A percentile compares a stretch with the other conserved stretches of the same genome.
phyloP scores from a whole-genome alignment of 1,140 invertebrate species.

The Parapsyche elsis region DNA sequence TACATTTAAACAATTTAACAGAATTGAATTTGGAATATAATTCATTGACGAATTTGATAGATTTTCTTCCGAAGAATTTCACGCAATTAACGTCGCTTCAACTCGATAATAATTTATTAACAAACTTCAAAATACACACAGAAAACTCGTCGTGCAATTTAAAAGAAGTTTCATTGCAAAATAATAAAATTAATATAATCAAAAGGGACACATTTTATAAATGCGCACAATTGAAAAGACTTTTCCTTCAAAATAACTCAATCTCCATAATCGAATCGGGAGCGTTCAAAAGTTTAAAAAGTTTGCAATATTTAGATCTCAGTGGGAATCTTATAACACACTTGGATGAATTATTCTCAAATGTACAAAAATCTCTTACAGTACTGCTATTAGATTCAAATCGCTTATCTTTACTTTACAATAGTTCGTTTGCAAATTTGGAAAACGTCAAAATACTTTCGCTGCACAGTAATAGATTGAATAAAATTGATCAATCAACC shows the following conservation, averaged over 20 bases:
- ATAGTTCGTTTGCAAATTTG: background rate
- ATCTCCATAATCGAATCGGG: background rate
- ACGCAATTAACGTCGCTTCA: background rate
- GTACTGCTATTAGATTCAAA: slow-evolving; percentile 20
- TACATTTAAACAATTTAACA: slow-evolving; percentile 4
- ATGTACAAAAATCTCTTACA: background rate
- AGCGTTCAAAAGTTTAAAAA: slow-evolving; percentile 10
- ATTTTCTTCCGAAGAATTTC: background rate
- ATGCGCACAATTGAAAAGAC: background rate
- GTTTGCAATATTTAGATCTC: background rate
- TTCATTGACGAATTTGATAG: background rate
- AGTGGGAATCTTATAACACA: background rate
- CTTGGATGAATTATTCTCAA: background rate
- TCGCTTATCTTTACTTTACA: background rate
- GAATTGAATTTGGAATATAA: slow-evolving; percentile 23
- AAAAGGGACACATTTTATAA: background rate
- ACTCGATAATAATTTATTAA: slow-evolving; percentile 22
- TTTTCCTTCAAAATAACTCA: slow-evolving; percentile 10
- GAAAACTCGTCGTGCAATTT: background rate
- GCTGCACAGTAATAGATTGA: background rate
- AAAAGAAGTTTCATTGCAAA: slow-evolving; percentile 18
- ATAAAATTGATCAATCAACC: background rate
- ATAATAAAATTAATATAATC: background rate
- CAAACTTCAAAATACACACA: background rate
- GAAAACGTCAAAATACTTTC: background rate